Conservation (phyloP, 2,113 vertebrate species). For the Mus spicilegus region DNA sequence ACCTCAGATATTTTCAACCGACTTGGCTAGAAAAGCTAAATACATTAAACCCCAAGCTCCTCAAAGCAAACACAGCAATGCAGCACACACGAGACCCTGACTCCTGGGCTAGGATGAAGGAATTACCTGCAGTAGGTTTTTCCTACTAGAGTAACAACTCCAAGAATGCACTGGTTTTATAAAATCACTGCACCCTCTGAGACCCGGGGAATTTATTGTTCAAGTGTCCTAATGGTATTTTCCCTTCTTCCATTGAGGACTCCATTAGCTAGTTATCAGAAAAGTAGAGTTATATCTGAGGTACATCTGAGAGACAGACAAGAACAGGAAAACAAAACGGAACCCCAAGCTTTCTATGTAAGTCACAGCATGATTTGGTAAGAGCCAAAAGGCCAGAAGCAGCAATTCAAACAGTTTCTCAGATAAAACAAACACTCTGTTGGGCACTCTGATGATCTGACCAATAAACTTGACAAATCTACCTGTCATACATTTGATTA, state of each 20-base stretch:
- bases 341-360: not conserved
- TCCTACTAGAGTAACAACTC: conserved; percentile 19
- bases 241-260: not conserved
- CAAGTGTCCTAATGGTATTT: not conserved
- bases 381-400: not conserved
- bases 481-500: not conserved
- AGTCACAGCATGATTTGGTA: not conserved
- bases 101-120: not conserved
- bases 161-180: not conserved
- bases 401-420: not conserved
- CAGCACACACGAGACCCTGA: not conserved
- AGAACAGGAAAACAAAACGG: not conserved
- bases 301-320: not conserved
- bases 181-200: not conserved
- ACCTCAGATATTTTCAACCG: not conserved
- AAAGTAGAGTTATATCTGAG: not conserved
- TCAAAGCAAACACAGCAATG: conserved; percentile 18
- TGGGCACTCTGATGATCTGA: not conserved
- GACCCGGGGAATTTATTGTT: not conserved
- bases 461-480: not conserved
- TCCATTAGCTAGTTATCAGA: not conserved
- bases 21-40: not conserved
- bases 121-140: conserved; percentile 4
- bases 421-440: not conserved
- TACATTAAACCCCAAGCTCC: not conserved